Conservation (phyloP, 2,888 invertebrate species). For the Sceliomorpha sp. region DNA sequence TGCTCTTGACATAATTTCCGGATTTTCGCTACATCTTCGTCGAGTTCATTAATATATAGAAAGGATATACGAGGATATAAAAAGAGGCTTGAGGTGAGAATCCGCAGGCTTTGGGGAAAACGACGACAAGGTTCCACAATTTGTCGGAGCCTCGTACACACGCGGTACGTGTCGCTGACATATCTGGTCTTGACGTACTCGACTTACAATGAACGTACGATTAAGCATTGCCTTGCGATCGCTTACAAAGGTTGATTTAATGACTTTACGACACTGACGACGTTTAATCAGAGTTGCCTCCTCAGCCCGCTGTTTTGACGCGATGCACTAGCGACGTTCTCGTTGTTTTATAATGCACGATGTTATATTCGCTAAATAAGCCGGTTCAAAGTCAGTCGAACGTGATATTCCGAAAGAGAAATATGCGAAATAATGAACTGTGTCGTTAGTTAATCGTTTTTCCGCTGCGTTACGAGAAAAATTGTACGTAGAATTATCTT, state of each 20-base stretch:
- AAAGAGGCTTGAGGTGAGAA: slow-evolving; percentile 16
- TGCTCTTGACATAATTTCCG: too few species aligned
- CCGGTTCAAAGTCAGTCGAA: too few species aligned
- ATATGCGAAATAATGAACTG: too few species aligned
- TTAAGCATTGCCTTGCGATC: slow-evolving; percentile 52
- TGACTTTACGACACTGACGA: slow-evolving; percentile 42
- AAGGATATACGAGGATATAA: neutral
- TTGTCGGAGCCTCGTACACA: slow-evolving; percentile 49
- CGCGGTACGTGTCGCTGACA: slow-evolving; percentile 52
- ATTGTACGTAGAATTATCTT: too few species aligned
- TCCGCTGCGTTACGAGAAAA: too few species aligned
- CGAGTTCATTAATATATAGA: too few species aligned
- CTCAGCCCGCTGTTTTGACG: slow-evolving; percentile 30
- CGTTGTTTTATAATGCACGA: too few species aligned
- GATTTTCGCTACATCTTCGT: too few species aligned
- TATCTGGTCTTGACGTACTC: slow-evolving; percentile 52
- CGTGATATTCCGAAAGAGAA: too few species aligned
- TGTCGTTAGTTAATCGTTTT: too few species aligned
- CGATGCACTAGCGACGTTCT: too few species aligned
- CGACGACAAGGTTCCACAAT: slow-evolving; percentile 41
- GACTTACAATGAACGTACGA: slow-evolving; percentile 52
- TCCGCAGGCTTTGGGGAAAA: slow-evolving; percentile 35
- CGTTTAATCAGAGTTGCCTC: slow-evolving; percentile 47
- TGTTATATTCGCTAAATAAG: too few species aligned
- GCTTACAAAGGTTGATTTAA: slow-evolving; percentile 53